Conservation (phyloP, 53 echinoderm and acorn worm species). For the Holothuria leucospilota region DNA sequence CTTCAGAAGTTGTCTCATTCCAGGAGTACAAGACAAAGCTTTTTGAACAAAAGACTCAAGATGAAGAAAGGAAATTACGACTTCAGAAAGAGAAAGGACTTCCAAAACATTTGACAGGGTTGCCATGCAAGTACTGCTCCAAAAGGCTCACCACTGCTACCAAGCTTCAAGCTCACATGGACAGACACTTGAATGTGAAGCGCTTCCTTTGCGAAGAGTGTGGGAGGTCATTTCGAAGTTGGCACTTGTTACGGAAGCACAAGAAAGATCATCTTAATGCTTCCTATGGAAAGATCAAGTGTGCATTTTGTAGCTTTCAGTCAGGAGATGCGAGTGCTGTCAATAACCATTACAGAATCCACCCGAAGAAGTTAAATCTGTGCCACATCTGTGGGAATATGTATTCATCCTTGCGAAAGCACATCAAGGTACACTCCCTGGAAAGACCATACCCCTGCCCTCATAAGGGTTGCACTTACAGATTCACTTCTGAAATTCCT, state of each 20-base stretch:
- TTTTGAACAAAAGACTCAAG: slow-evolving; percentile 1
- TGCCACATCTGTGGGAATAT: slow-evolving; percentile 40
- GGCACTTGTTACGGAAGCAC: slow-evolving; percentile 10
- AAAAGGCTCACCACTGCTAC: neutral
- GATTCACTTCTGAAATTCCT: slow-evolving; percentile 20
- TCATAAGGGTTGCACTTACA: slow-evolving; percentile 4
- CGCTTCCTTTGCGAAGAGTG: slow-evolving; percentile 32
- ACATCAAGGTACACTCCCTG: slow-evolving; percentile 18
- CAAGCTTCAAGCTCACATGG: slow-evolving; percentile 7
- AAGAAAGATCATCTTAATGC: slow-evolving; percentile 30
- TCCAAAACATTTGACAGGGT: neutral
- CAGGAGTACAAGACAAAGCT: slow-evolving; percentile 27
- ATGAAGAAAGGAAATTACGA: neutral
- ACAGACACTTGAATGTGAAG: slow-evolving; percentile 22
- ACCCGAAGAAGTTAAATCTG: slow-evolving; percentile 13
- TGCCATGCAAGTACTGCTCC: slow-evolving; percentile 9
- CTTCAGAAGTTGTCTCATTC: slow-evolving; percentile 7
- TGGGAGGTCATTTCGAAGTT: slow-evolving; percentile 23
- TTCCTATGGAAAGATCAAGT: slow-evolving; percentile 22
- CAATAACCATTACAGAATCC: slow-evolving; percentile 26
- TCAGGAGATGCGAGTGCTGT: slow-evolving; percentile 15
- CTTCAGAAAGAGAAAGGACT: slow-evolving; percentile 5
- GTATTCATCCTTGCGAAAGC: slow-evolving; percentile 24
- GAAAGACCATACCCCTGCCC: slow-evolving; percentile 32
- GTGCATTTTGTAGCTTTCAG: slow-evolving; percentile 20